Base-by-base conservation (phyloP, 2,113 vertebrate species). In the Elachura formosa region DNA sequence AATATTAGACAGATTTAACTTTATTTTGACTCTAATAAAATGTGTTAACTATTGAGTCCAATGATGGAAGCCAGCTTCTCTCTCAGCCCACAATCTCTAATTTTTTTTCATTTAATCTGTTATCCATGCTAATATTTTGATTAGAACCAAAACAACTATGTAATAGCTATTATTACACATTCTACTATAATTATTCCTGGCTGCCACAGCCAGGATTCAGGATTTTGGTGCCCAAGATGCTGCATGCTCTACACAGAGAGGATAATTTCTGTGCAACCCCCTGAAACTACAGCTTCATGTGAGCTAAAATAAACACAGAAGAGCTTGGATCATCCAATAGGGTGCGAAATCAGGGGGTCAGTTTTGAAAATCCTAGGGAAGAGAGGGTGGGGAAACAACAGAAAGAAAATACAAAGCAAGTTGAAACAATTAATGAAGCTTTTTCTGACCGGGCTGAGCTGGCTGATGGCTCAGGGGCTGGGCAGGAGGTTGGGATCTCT, bases 281-380 rank as follows among this genome's bases (percentile, higher is more conserved):
- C 72, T 20, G 5, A 55, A 10, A 18, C 14, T 33, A 10, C 3
- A 41, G 25, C 33, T 67, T 54, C 33, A 5, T 7, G 5, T 6
- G 31, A 43, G 23, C 4, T 6, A 20, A 21, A 80, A 71, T 18
- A 34, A 24, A 29, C 9, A 17, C 5, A 20, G 10, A 64, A 38
- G 12, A 76, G 9, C 31, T 64, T 28, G 22, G 49, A 18, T 11
- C 15, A 21, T 25, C 9, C n/a, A 36, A 22, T 0, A 68, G 14
- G 3, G 4, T 7, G 0, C 3, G 17, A 85, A 72, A 64, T 48
- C 51, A 58, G 1, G 23, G 28, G 13, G 15, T 29, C n/a, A 77
- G 0, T n/a, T 22, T 38, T 45, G 22, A 85, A 25, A 9, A 28
- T 48, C 16, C 11, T 11, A 2, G 12, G 4, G 3, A 2, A 20